Percentiles rank a stretch among this genome's conserved stretches.
These are phyloP conservation scores for Crotalus tigris DNA, from an alignment of 2,113 vertebrate genomes.

Conservation along the genomic window DNA sequence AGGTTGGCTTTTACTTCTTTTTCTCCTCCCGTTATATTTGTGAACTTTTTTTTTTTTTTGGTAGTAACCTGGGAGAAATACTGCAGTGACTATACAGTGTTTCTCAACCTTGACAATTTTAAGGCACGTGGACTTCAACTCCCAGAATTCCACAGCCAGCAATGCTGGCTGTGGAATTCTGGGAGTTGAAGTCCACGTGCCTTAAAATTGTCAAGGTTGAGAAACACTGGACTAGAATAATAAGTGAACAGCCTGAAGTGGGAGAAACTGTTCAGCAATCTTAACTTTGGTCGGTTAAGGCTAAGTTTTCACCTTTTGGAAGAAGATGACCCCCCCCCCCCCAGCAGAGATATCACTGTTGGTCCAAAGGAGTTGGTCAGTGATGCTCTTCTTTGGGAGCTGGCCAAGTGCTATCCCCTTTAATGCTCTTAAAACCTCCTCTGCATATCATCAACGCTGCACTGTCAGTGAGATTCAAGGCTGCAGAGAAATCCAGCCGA, in stretches of 20 bases:
- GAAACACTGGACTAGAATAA: too few relatives aligned
- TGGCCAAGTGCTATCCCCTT: conserved; percentile 14
- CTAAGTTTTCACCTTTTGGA: not conserved
- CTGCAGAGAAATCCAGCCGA: conserved; percentile 6
- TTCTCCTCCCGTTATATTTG: not conserved
- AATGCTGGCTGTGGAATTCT: too few relatives aligned
- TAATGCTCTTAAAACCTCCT: not conserved
- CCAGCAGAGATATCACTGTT: not conserved
- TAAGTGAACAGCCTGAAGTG: not conserved
- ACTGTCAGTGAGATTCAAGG: not conserved
- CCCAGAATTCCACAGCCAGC: too few relatives aligned
- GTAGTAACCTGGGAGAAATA: not conserved
- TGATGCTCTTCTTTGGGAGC: not conserved
- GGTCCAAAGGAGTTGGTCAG: not conserved
- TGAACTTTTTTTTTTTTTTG: too few relatives aligned
- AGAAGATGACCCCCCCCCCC: not conserved
- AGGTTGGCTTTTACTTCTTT: not conserved
- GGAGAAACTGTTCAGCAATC: too few relatives aligned
- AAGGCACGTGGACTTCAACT: too few relatives aligned
- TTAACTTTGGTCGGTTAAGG: not conserved
- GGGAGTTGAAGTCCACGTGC: too few relatives aligned
- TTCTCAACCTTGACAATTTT: too few relatives aligned
- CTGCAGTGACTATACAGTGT: too few relatives aligned
- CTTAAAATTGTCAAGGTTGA: too few relatives aligned
- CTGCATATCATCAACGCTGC: not conserved